Evolutionary conservation across 2,797 vertebrate species (phyloP).

Genomic region (Nannoperca obscura): DNA sequence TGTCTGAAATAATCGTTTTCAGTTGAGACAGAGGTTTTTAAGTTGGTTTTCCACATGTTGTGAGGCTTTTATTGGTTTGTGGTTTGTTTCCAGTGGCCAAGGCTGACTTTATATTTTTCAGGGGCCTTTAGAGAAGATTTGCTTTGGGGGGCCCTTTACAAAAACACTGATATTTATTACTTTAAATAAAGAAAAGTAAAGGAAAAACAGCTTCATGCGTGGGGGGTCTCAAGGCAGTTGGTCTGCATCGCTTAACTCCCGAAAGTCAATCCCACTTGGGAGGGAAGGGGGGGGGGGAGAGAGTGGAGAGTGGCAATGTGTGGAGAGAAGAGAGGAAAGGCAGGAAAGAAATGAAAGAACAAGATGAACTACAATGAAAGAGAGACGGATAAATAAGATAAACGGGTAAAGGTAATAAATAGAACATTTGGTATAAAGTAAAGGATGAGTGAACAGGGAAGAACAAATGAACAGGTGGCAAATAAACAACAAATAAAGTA

Average conservation of each 20-base stretch:
- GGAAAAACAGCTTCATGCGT: conserved; percentile 3
- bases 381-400: neutral
- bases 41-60: neutral
- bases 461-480: neutral
- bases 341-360: neutral
- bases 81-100: neutral
- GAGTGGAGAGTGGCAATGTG: neutral
- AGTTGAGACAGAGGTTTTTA: neutral
- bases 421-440: neutral
- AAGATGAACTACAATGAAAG: neutral
- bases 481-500: neutral
- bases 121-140: neutral
- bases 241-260: conserved; percentile 18
- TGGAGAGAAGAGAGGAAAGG: conserved; percentile 3
- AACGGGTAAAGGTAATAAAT: neutral
- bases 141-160: neutral
- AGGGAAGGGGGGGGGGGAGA: neutral
- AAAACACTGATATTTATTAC: conserved; percentile 10
- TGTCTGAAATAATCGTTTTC: too few species aligned
- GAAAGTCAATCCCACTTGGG: neutral
- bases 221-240: neutral
- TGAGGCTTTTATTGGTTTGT: conserved; percentile 2
- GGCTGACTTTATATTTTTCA: neutral
- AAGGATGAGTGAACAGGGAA: neutral
- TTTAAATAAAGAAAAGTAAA: neutral